phyloP scores from a whole-genome alignment of 2,888 invertebrate genomes.

The Pristionchus exspectatus region DNA sequence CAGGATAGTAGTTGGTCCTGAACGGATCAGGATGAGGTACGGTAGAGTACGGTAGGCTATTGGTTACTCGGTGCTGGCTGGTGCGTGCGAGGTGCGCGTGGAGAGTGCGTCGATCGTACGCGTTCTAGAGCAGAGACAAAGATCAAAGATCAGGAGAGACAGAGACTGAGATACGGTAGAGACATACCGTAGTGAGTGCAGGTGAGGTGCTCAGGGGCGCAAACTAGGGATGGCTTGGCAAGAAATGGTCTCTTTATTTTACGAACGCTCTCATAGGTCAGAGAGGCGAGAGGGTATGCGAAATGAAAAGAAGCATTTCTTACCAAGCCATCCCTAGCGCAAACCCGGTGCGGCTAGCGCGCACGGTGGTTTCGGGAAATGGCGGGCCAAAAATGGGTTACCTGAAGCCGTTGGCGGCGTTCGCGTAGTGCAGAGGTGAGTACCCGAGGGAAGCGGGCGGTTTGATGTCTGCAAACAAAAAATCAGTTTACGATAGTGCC shows the following conservation, averaged over 20 bases:
- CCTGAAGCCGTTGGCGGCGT: slow-evolving; percentile 34
- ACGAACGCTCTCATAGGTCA: no score
- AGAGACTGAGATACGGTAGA: slow-evolving; percentile 1
- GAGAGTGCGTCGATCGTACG: not conserved
- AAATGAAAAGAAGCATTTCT: no score
- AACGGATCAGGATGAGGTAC: not conserved
- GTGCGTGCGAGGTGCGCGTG: not conserved
- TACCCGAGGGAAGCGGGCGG: slow-evolving; percentile 2
- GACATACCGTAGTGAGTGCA: no score
- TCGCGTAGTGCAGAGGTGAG: slow-evolving; percentile 35
- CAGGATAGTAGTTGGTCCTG: slow-evolving; percentile 33
- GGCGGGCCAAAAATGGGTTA: not conserved
- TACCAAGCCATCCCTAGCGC: no score
- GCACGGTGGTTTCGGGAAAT: not conserved
- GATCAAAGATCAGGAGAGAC: slow-evolving; percentile 7
- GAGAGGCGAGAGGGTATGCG: no score
- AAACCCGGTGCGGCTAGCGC: not conserved
- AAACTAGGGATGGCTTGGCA: no score
- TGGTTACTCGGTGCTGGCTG: not conserved
- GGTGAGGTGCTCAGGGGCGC: no score
- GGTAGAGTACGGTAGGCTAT: not conserved
- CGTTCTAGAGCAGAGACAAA: slow-evolving; percentile 12
- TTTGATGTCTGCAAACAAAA: slow-evolving; percentile 8
- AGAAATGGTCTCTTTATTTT: no score
- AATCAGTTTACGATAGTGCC: not conserved